Evolutionary conservation across 2,888 invertebrate species (phyloP), one percentile per base, ranked within the genome.

Genomic region (Amblyteles armatorius): DNA sequence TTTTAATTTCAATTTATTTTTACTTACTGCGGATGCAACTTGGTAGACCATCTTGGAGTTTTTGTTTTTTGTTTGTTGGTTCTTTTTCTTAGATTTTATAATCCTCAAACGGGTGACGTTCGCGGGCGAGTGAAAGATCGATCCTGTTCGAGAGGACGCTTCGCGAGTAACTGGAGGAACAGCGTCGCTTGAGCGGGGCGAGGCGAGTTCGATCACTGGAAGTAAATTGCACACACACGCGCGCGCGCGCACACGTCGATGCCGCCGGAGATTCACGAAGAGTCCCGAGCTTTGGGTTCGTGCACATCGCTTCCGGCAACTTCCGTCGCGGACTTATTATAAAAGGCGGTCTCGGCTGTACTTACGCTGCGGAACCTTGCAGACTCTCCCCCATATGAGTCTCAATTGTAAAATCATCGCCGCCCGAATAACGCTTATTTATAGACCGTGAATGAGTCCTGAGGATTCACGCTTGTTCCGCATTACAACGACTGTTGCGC

Each of bases 1-100:
- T 72, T 11, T 33, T 2, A 33, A 33, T 69, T 3, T 50, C n/a
- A 36, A 36, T 9, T 9, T 36, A 9, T 63, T 29, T 11, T 29
- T 33, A 84, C 84, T 84, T 82, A 84, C 84, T 6, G 63, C 16
- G 52, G 60, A 55, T 65, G 13, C 13, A 16, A 84, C 57, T 63
- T 65, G n/a, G 74, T 82, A 55, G 19, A 84, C 84, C 84, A 84
- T 84, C 22, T 82, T 84, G 52, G 11, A 50, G 57, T n/a, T 50
- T 55, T 71, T 52, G 36, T 65, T 65, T 60, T 77, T 55, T 44
- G 13, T 50, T 13, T 57, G 19, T 48, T 40, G 29, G 6, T 76
- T 40, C 2, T 40, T 40, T 40, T 9, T 40, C 13, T 44, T 44
- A 44, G 13, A 13, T 7, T 67, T 40, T 29, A 16, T 60, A 67